A percentile compares a stretch with the other conserved stretches of the same genome.
phyloP scores from a whole-genome alignment of 2,113 vertebrate species.

The Siniperca chuatsi region DNA sequence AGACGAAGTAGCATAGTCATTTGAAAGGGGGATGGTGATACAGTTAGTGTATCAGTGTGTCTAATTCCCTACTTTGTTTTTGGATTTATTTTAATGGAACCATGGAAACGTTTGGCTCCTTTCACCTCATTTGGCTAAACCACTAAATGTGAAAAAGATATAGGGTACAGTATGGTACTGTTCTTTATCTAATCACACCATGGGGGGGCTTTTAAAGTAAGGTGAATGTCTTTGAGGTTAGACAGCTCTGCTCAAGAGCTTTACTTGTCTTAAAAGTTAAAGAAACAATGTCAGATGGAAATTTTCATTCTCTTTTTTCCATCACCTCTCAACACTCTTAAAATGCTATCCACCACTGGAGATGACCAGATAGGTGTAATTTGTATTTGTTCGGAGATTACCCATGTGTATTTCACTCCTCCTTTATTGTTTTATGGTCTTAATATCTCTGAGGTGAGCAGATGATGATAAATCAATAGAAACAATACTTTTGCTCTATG shows the following conservation, averaged over 20 bases:
- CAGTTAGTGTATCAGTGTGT: constrained; percentile 49
- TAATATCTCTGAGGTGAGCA: constrained; percentile 63
- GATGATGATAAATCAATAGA: constrained; percentile 71
- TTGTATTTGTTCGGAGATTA: constrained; percentile 45
- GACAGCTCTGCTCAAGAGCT: neutral
- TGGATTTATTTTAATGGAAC: constrained; percentile 53
- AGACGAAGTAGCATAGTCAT: constrained; percentile 48
- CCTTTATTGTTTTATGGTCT: constrained; percentile 58
- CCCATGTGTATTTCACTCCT: constrained; percentile 51
- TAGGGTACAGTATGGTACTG: constrained; percentile 31
- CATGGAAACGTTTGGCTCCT: constrained; percentile 26
- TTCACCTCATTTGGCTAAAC: constrained; percentile 63
- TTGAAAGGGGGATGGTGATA: constrained; percentile 36
- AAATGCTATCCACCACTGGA: neutral
- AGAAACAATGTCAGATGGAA: neutral
- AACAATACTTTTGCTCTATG: constrained; percentile 43
- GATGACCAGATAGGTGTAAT: constrained; percentile 5
- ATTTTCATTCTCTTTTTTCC: neutral
- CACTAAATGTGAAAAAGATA: constrained; percentile 55
- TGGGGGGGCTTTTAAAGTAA: neutral
- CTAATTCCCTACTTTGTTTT: constrained; percentile 63
- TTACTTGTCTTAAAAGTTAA: constrained; percentile 14
- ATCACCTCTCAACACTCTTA: neutral
- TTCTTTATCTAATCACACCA: constrained; percentile 43
- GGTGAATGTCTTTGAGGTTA: constrained; percentile 4